Conservation (phyloP, 2,888 invertebrate species). For the Cosmia trapezina region DNA sequence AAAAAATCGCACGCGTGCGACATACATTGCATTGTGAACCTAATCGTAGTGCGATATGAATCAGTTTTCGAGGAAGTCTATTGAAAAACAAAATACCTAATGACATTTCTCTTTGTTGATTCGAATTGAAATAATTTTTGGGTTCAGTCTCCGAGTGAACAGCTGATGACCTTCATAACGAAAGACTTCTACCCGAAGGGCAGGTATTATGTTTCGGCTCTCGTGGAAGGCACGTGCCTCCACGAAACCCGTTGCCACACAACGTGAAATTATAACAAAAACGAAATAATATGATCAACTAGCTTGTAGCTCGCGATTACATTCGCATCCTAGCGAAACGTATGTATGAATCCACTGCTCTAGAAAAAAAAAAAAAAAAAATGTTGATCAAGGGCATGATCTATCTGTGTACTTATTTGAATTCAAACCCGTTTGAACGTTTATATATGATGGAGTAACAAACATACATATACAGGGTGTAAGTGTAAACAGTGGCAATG, state of each 20-base stretch:
- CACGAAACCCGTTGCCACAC: not conserved
- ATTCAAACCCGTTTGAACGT: not conserved
- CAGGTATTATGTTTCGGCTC: not conserved
- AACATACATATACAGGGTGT: too few relatives aligned
- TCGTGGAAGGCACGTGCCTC: conserved; percentile 21
- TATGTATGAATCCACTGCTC: not conserved
- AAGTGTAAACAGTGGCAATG: too few relatives aligned
- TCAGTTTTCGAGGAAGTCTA: too few relatives aligned
- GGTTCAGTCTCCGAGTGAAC: not conserved
- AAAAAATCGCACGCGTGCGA: too few relatives aligned
- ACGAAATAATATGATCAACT: not conserved
- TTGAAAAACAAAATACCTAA: not conserved
- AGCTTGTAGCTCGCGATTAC: too few relatives aligned
- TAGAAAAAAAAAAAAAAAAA: too few relatives aligned
- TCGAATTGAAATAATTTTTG: not conserved
- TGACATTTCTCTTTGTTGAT: not conserved
- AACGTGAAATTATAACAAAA: conserved; percentile 23
- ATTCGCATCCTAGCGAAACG: not conserved
- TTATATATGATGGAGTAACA: too few relatives aligned
- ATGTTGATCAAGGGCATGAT: too few relatives aligned
- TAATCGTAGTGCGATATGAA: too few relatives aligned
- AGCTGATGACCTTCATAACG: conserved; percentile 20
- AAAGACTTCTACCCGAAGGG: not conserved
- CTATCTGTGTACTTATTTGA: too few relatives aligned
- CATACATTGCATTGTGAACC: too few relatives aligned